phyloP scores from a whole-genome alignment of 2,888 invertebrate species.

The Pollenia amentaria region DNA sequence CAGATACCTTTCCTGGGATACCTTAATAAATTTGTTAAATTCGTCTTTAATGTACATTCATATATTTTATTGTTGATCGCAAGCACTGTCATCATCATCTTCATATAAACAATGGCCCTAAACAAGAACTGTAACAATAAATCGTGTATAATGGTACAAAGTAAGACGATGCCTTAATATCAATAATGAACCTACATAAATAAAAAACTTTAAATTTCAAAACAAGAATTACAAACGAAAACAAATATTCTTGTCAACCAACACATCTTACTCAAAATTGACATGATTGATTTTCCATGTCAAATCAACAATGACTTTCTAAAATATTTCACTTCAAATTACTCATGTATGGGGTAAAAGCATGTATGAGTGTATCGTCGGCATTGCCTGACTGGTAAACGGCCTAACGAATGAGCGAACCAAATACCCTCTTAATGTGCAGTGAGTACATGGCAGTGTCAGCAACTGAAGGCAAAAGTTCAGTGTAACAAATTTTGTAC shows the following conservation, averaged over 20 bases:
- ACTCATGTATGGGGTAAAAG: background rate
- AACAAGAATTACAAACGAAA: slow-evolving; percentile 38
- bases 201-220: slow-evolving; percentile 3
- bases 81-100: background rate
- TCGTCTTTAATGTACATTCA: no score
- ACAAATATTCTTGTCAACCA: slow-evolving; percentile 76
- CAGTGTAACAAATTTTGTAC: slow-evolving; percentile 67
- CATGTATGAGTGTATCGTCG: background rate
- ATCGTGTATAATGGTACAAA: slow-evolving; percentile 26
- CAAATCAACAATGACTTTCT: slow-evolving; percentile 79
- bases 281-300: slow-evolving; percentile 83
- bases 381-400: background rate
- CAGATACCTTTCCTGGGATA: no score
- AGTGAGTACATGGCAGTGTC: slow-evolving; percentile 51
- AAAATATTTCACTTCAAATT: slow-evolving; percentile 78
- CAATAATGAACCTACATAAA: slow-evolving; percentile 1
- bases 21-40: no score
- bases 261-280: slow-evolving; percentile 82
- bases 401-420: slow-evolving; percentile 1
- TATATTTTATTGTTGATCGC: no score
- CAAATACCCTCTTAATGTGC: slow-evolving; percentile 14
- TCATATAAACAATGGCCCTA: background rate
- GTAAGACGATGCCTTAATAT: slow-evolving; percentile 9
- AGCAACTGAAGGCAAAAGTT: slow-evolving; percentile 68
- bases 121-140: slow-evolving; percentile 36